These are phyloP conservation scores for Eremophila alpestris DNA, from an alignment of 2,797 vertebrate species.

Conservation along the genomic window DNA sequence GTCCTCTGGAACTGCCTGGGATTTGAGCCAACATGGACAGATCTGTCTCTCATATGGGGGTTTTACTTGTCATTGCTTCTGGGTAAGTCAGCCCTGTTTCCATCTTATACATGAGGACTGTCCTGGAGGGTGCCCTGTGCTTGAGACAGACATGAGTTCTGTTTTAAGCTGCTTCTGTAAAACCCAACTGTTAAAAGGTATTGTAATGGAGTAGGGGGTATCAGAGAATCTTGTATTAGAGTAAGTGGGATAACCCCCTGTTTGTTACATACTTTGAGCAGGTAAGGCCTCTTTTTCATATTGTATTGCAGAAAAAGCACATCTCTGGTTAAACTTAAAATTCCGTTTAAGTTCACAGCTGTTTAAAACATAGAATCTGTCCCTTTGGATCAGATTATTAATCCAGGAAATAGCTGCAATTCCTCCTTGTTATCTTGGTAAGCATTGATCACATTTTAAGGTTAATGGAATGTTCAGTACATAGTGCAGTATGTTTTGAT, in stretches of 20 bases:
- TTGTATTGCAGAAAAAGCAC: background rate
- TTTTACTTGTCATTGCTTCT: background rate
- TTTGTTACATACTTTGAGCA: background rate
- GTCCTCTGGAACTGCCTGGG: background rate
- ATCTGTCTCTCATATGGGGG: background rate
- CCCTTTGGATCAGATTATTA: background rate
- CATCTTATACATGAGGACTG: background rate
- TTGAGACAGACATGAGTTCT: background rate
- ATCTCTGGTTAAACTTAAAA: background rate
- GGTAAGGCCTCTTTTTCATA: background rate
- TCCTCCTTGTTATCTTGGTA: background rate
- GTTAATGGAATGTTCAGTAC: background rate
- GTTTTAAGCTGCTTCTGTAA: background rate
- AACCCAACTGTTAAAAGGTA: background rate
- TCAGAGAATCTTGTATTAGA: background rate
- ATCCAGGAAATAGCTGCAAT: background rate
- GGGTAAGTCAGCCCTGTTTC: background rate
- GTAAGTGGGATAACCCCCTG: background rate
- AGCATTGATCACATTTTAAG: background rate
- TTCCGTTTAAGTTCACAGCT: background rate
- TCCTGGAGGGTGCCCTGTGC: background rate
- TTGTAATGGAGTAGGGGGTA: background rate
- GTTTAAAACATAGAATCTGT: background rate
- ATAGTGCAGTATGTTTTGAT: background rate
- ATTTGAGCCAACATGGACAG: background rate